These are phyloP conservation scores for Numenius phaeopus DNA, from an alignment of 2,797 vertebrate genomes.

Conservation along the genomic window DNA sequence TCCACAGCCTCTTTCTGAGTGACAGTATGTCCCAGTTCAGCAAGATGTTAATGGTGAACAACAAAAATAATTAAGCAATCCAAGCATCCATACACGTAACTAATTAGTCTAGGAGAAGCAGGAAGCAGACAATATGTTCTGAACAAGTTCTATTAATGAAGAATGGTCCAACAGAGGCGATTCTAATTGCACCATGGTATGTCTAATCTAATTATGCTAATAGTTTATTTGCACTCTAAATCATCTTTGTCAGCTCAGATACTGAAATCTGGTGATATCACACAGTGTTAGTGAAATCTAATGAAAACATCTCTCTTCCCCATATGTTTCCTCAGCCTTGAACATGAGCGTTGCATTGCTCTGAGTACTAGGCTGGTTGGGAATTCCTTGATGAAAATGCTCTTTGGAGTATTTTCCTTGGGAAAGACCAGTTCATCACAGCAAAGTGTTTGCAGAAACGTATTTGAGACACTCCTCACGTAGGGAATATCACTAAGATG, in stretches of 20 bases:
- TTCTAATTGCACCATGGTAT: constrained; percentile 36
- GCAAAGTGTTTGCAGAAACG: not conserved
- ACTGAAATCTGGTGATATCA: constrained; percentile 29
- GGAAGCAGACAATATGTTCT: constrained; percentile 24
- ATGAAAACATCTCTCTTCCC: not conserved
- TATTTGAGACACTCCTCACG: not conserved
- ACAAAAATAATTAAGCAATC: constrained; percentile 32
- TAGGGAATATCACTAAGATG: not conserved
- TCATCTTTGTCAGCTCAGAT: constrained; percentile 32
- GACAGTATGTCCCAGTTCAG: not conserved
- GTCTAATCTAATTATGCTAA: constrained; percentile 63
- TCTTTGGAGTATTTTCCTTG: not conserved
- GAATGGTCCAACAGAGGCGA: constrained; percentile 32
- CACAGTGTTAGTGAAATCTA: not conserved
- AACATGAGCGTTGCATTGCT: not conserved
- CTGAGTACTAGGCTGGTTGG: not conserved
- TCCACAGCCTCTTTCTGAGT: not conserved
- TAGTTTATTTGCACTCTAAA: constrained; percentile 58
- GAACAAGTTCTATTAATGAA: constrained; percentile 47
- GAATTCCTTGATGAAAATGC: not conserved
- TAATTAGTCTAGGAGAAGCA: constrained; percentile 43
- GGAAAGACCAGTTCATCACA: not conserved
- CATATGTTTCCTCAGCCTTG: not conserved
- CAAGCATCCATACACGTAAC: not conserved
- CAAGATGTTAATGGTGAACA: constrained; percentile 22